Evolutionary conservation across 1,140 invertebrate genomes (phyloP), one percentile per base, ranked within the genome.

Genomic region (Drosophila ohnishii): DNA sequence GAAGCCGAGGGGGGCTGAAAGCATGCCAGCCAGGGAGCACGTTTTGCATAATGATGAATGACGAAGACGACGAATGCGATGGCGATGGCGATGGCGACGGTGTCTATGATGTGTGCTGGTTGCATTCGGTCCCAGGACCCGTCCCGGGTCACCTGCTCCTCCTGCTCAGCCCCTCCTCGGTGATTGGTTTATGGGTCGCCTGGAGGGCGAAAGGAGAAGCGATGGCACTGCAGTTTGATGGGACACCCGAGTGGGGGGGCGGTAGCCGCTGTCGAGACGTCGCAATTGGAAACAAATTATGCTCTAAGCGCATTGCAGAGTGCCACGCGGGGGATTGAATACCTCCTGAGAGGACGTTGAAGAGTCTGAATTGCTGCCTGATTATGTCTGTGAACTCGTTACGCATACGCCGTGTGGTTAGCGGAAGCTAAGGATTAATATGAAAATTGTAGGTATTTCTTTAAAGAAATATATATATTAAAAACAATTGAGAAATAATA

Each of bases 21-120:
- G 84, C 83, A 80, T 65, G 73, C 65, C 83, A 88, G 39, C 64
- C 53, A 73, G 51, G 77, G 65, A 80, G 77, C 84, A 87, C 84
- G 84, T 87, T 87, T 88, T 87, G 84, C 84, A 88, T 87, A 87
- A 87, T 87, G 83, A 87, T 87, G 83, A 87, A 87, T 84, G 84
- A 84, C 76, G 80, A 77, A 75, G 83, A 78, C 65, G 82, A 77
- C 63, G 80, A 75, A 58, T 48, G 57, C 70, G 35, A 58, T 39
- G 69, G 50, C 60, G 19, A 53, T 45, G 53, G 45, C 53, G 11
- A 57, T 37, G 39, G 72, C 28, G 45, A 59, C 56, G 55, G 53
- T 75, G 57, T 63, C 63, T 70, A 51, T 67, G 65, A 74, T 75
- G 82, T 75, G 69, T 82, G 78, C 62, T 30, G 42, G 77, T 57